Evolutionary conservation across 2,113 vertebrate genomes (phyloP).

Genomic region (Sula dactylatra): DNA sequence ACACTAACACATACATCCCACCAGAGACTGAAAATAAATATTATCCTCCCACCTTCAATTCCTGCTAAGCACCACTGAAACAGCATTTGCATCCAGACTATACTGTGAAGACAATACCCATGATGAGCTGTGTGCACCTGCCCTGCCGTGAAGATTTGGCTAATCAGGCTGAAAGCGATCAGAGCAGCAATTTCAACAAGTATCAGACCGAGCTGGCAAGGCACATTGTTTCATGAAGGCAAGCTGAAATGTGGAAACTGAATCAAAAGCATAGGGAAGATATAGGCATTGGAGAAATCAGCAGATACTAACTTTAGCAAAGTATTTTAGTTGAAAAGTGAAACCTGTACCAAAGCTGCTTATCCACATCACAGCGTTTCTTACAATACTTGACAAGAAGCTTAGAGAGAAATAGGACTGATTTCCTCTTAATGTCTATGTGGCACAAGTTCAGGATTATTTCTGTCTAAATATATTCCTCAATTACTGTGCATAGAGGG

Average conservation of each 20-base stretch:
- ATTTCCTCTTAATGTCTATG: constrained; percentile 13
- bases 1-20: not conserved
- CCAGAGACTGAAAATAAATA: not conserved
- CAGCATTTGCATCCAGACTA: not conserved
- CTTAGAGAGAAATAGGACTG: constrained; percentile 18
- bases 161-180: fast-evolving
- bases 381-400: constrained; percentile 12
- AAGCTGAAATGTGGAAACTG: not conserved
- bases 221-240: not conserved
- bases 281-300: not conserved
- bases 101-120: not conserved
- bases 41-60: not conserved
- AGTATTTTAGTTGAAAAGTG: not conserved
- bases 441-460: constrained; percentile 7
- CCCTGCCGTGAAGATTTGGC: not conserved
- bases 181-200: not conserved
- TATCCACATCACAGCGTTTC: not conserved
- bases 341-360: constrained; percentile 22
- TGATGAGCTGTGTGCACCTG: not conserved
- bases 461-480: constrained; percentile 10
- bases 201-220: not conserved
- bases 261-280: not conserved
- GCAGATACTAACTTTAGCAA: not conserved
- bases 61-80: not conserved
- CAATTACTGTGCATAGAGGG: not conserved